Base-by-base conservation (phyloP, 92 coral and sea anemone genomes). In the Parazoanthus swiftii region DNA sequence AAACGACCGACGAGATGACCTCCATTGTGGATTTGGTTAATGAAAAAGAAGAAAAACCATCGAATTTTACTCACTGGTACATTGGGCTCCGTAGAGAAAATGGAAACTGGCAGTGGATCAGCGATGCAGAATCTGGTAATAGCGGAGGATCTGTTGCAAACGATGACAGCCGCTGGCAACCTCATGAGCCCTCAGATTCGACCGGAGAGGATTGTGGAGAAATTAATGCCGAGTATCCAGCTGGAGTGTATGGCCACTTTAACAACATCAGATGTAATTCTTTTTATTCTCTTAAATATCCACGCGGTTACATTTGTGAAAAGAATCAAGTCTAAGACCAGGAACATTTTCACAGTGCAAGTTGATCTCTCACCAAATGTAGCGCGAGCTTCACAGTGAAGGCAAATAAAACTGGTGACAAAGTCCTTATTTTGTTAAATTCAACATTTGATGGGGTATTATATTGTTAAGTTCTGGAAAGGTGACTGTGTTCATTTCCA, bases 21-120 rank as follows among this genome's bases (percentile, higher is more conserved):
- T 25, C 86, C 33, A 54, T 83, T 14, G 43, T 46, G 65, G 77
- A 70, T 21, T 70, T 83, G 38, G 15, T 68, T 65, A 25, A 14
- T 20, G 77, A 44, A 46, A 83, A 42, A 5, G 59, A 37, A 43
- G 65, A 4, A 25, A 46, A 29, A 13, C 59, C 50, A 65, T 42
- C 51, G n/a, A 70, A 74, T 11, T 83, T 83, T 74, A 68, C 86
- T 15, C 86, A 83, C 63, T 83, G 86, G 78, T 83, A 83, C 38
- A 83, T 83, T n/a, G 86, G 86, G 23, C 78, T 70, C n/a, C 74
- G 43, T 35, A 83, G 29, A 46, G 25, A 26, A 16, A 50, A 16
- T 29, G 65, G 25, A 8, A 46, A 25, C 65, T 83, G 86, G 86
- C 77, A 70, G 33, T 83, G 86, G 86, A 70, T 2, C 7, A 16